Base-by-base conservation (phyloP, 1,140 invertebrate genomes). In the Euwallacea similis region DNA sequence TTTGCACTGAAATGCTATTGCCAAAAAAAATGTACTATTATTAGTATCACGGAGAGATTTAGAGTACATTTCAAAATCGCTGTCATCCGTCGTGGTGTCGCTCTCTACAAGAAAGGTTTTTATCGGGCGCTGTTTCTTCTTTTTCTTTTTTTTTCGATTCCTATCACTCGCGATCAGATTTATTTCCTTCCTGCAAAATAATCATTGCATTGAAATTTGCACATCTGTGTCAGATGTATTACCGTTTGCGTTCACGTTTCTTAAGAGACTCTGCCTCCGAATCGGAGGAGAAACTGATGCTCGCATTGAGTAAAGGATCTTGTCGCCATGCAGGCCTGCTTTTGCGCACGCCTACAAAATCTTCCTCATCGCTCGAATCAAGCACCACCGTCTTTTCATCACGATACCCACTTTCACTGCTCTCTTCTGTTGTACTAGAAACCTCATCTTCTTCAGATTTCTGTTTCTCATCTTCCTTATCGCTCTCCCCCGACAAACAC, bases 331-430 rank as follows among this genome's bases (percentile, higher is more conserved):
- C 13, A 6, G 42, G 33, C n/a, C 21, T 42, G 11, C 13, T 13
- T 46, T 69, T 69, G 3, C 66, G 15, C 7, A 69, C 58, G n/a
- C 59, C 59, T 3, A 61, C 59, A 55, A 67, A 67, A 13, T 62
- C 66, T 13, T 69, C 66, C 42, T 69, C 59, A 41, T 69, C 66
- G 46, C 66, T 69, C 7, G 66, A 69, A 33, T 69, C 59, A 7
- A 62, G 58, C 16, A 50, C 44, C 41, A 42, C 58, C 4, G 3
- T 42, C 10, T 60, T 33, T 1, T 60, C 13, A 41, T 60, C 13
- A 10, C 41, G 8, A 6, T 11, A 41, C 2, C 9, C 9, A 2
- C 2, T 11, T 16, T 56, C 16, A 3, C 16, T 15, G 10, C 11
- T 15, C 16, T 21, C 2, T 2, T 8, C 16, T 9, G 16, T 56